A percentile compares a stretch with the other conserved stretches of the same genome.
Conservation (phyloP, 2,113 vertebrate species). For the Ammodramus savannarum region DNA sequence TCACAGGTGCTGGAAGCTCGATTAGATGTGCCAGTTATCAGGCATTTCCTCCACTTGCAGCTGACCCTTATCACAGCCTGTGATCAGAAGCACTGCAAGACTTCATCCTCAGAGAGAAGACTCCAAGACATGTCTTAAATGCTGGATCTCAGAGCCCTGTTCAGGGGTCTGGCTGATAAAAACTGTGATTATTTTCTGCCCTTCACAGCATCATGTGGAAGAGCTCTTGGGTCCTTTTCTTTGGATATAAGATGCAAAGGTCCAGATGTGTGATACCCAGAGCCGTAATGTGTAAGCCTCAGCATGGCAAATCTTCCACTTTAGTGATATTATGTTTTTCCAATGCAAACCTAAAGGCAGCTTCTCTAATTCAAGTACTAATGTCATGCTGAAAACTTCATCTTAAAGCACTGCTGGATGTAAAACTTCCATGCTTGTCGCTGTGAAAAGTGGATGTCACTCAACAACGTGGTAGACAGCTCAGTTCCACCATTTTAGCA, state of each 20-base stretch:
- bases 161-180: not conserved
- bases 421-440: not conserved
- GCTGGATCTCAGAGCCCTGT: accelerated
- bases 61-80: not conserved
- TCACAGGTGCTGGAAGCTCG: not conserved
- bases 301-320: not conserved
- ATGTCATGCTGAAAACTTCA: not conserved
- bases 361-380: not conserved
- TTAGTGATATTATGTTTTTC: not conserved
- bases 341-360: not conserved
- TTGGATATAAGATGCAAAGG: not conserved
- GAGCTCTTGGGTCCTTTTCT: not conserved
- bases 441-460: not conserved
- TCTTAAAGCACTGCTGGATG: not conserved
- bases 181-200: not conserved
- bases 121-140: not conserved
- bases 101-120: not conserved
- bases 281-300: accelerated
- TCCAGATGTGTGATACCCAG: not conserved
- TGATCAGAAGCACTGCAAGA: not conserved
- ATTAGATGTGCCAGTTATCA: not conserved
- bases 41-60: not conserved
- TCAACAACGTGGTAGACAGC: not conserved
- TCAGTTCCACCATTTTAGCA: not conserved
- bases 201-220: accelerated